Evolutionary conservation across 2,888 invertebrate genomes (phyloP).

Genomic region (Eretmocerus hayati): DNA sequence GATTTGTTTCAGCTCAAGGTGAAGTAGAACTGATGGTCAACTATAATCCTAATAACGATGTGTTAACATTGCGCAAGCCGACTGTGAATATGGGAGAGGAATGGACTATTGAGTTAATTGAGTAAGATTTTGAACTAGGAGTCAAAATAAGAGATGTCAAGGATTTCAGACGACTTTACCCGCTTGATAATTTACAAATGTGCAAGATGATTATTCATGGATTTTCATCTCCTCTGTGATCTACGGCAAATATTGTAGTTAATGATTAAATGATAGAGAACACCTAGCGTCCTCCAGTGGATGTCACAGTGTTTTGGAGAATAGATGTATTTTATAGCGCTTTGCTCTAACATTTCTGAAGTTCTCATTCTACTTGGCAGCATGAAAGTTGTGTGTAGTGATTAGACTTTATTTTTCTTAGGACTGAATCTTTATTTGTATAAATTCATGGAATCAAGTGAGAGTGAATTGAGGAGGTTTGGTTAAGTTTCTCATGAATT

Average conservation of each 20-base stretch:
- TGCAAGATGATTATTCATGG: too few species aligned
- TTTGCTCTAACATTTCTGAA: too few species aligned
- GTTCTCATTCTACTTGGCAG: slow-evolving; percentile 12
- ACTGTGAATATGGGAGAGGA: slow-evolving; percentile 72
- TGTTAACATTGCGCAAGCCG: slow-evolving; percentile 78
- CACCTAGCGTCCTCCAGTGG: slow-evolving; percentile 8
- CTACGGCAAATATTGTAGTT: slow-evolving; percentile 13
- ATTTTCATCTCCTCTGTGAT: slow-evolving; percentile 22
- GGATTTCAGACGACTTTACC: slow-evolving; percentile 6
- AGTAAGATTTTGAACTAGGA: slow-evolving; percentile 5
- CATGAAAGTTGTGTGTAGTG: slow-evolving; percentile 1
- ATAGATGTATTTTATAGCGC: not conserved
- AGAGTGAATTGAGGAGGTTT: too few species aligned
- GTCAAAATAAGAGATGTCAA: not conserved
- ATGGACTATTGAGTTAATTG: slow-evolving; percentile 61
- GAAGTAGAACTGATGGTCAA: slow-evolving; percentile 59
- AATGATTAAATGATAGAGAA: slow-evolving; percentile 5
- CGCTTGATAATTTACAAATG: slow-evolving; percentile 4
- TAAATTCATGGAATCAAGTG: too few species aligned
- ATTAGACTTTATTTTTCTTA: too few species aligned
- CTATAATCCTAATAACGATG: slow-evolving; percentile 59
- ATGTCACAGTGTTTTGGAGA: slow-evolving; percentile 2
- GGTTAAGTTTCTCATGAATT: too few species aligned
- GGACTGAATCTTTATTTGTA: too few species aligned
- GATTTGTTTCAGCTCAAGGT: slow-evolving; percentile 51